Evolutionary conservation across 2,888 invertebrate species (phyloP).

Genomic region (Cylindroiulus punctatus): DNA sequence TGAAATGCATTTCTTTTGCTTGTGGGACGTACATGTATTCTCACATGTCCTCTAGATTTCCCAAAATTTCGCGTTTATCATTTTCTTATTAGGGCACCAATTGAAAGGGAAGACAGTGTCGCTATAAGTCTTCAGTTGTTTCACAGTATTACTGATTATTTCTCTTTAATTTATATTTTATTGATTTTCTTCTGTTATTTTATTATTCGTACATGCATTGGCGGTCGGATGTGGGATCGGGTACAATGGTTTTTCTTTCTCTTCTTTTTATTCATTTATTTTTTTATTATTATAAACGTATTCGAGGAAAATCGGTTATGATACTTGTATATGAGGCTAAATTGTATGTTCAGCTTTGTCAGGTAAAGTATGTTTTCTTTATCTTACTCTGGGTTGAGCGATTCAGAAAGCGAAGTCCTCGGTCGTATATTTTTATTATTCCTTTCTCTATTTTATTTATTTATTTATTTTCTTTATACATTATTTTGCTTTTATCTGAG

Average conservation of each 20-base stretch:
- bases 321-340: neutral
- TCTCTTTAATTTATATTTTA: neutral
- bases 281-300: neutral
- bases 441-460: neutral
- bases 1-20: no score
- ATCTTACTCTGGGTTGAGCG: neutral
- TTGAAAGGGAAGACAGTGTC: no score
- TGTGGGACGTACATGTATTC: no score
- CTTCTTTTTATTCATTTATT: neutral
- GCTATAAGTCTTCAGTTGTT: no score
- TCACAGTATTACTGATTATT: no score
- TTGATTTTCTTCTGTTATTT: neutral
- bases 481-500: constrained; percentile 6
- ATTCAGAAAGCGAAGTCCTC: neutral
- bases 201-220: neutral
- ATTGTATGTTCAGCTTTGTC: constrained; percentile 34
- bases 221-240: neutral
- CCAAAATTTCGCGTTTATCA: no score
- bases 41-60: no score
- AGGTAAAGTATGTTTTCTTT: constrained; percentile 38
- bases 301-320: no score
- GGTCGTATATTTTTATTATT: constrained; percentile 34
- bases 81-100: no score
- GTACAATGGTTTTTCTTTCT: constrained; percentile 24
- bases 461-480: constrained; percentile 6